These are phyloP conservation scores for Oryctes rhinoceros DNA, from an alignment of 1,140 invertebrate genomes.

Conservation along the genomic window DNA sequence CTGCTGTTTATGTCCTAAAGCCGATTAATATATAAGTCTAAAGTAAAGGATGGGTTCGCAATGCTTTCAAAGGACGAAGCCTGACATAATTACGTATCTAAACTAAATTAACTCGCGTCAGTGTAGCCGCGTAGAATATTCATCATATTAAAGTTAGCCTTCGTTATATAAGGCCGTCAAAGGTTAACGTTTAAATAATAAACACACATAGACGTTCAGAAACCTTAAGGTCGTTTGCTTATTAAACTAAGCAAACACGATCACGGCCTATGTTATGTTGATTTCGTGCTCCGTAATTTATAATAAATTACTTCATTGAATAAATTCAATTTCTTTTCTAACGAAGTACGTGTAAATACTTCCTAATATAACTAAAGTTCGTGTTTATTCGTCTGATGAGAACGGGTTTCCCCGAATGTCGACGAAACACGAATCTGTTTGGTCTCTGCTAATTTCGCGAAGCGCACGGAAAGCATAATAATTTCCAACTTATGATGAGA, in stretches of 20 bases:
- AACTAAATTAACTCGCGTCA: neutral
- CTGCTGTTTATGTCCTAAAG: too few relatives aligned
- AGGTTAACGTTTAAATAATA: conserved; percentile 6
- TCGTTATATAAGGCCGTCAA: neutral
- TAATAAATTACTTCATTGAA: too few relatives aligned
- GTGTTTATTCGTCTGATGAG: too few relatives aligned
- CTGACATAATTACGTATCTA: conserved; percentile 6
- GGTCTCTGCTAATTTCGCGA: too few relatives aligned
- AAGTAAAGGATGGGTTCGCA: neutral
- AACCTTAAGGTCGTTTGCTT: neutral
- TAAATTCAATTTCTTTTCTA: too few relatives aligned
- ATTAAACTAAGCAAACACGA: neutral
- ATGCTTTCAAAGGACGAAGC: neutral
- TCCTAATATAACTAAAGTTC: too few relatives aligned
- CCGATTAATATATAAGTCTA: too few relatives aligned
- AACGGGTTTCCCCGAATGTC: too few relatives aligned
- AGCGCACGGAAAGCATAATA: too few relatives aligned
- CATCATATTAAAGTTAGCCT: conserved; percentile 8
- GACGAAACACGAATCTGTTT: too few relatives aligned
- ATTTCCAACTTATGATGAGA: too few relatives aligned
- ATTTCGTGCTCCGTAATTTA: neutral
- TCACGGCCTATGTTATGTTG: neutral
- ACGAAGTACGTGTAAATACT: too few relatives aligned
- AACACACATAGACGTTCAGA: neutral
- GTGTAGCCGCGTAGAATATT: neutral